Evolutionary conservation across 2,113 vertebrate genomes (phyloP).

Genomic region (Aviceda subcristata): DNA sequence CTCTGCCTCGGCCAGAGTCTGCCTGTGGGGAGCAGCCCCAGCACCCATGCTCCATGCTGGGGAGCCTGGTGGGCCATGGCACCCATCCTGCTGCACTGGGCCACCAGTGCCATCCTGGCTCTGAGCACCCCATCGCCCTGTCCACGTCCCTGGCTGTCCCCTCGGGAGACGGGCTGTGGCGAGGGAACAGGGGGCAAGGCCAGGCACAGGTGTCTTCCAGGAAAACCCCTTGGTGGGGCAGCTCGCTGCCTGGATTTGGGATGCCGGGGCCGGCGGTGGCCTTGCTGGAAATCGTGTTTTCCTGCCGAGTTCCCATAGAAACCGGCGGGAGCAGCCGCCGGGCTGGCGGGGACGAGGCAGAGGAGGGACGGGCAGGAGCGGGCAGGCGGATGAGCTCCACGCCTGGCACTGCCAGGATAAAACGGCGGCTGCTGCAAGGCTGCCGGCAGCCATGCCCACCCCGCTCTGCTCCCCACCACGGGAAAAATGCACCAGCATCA

Average conservation of each 20-base stretch:
- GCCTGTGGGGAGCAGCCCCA: neutral
- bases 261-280: conserved; percentile 23
- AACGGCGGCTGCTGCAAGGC: rapidly evolving
- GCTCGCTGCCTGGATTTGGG: neutral
- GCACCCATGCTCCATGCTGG: rapidly evolving
- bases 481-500: neutral
- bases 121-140: neutral
- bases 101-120: neutral
- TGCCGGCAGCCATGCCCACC: neutral
- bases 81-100: neutral
- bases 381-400: neutral
- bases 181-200: neutral
- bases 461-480: rapidly evolving
- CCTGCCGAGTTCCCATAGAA: conserved; percentile 73
- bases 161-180: rapidly evolving
- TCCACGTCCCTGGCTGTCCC: neutral
- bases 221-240: neutral
- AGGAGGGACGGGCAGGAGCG: neutral
- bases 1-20: neutral
- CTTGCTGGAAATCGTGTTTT: conserved; percentile 47
- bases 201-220: rapidly evolving
- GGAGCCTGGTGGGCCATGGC: rapidly evolving
- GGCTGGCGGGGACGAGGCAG: conserved; percentile 12
- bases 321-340: conserved; percentile 51
- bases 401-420: neutral